A percentile compares a stretch with the other conserved stretches of the same genome.
These are phyloP conservation scores for Strigamia transsilvanica DNA, from an alignment of 2,888 invertebrate species.

Conservation along the genomic window DNA sequence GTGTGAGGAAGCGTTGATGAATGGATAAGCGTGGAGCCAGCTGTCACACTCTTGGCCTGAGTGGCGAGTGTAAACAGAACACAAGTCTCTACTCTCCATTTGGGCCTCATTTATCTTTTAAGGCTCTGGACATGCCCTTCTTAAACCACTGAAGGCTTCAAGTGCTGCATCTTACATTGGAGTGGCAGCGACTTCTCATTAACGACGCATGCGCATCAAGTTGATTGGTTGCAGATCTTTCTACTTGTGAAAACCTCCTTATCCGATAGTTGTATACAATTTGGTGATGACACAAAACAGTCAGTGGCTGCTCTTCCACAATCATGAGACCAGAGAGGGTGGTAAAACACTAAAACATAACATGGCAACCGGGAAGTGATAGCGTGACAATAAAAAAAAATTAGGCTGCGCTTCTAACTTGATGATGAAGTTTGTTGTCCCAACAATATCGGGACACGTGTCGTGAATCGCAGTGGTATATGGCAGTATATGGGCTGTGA, in stretches of 20 bases:
- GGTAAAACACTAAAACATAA: not conserved
- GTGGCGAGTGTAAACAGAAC: slow-evolving; percentile 41
- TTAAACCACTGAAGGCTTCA: slow-evolving; percentile 35
- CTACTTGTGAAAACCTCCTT: slow-evolving; percentile 25
- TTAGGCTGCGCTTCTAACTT: not conserved
- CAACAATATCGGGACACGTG: not conserved
- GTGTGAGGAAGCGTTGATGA: slow-evolving; percentile 28
- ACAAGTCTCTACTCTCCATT: slow-evolving; percentile 39
- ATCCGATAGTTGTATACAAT: slow-evolving; percentile 22
- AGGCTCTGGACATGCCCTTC: slow-evolving; percentile 29
- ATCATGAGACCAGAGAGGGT: not conserved
- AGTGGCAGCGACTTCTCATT: slow-evolving; percentile 32
- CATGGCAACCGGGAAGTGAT: not conserved
- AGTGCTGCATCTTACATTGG: slow-evolving; percentile 25
- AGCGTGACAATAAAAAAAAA: slow-evolving; percentile 15
- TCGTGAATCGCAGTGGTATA: slow-evolving; percentile 13
- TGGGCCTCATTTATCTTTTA: slow-evolving; percentile 40
- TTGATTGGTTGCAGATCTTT: slow-evolving; percentile 33
- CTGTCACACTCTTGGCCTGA: slow-evolving; percentile 34
- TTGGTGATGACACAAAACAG: slow-evolving; percentile 36
- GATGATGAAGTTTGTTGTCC: not conserved
- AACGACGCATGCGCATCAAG: slow-evolving; percentile 35
- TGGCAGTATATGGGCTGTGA: not conserved
- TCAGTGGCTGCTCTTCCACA: slow-evolving; percentile 26
- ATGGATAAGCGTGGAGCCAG: slow-evolving; percentile 38